phyloP scores from a whole-genome alignment of 1,140 invertebrate genomes.

The Brachystomella parvula region DNA sequence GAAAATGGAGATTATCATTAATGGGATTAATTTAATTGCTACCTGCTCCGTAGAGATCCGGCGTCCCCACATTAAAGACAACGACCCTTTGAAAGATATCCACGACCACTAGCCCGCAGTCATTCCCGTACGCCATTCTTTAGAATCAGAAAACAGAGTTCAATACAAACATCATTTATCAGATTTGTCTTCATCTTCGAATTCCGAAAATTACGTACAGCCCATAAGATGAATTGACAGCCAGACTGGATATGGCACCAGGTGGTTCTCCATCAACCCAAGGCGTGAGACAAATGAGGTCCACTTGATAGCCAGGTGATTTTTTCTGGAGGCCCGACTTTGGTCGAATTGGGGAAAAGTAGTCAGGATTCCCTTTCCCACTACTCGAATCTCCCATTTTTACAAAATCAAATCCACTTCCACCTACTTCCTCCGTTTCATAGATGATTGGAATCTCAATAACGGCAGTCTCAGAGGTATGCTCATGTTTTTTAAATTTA shows the following conservation, averaged over 20 bases:
- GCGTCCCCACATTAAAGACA: constrained; percentile 71
- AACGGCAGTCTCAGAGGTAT: constrained; percentile 71
- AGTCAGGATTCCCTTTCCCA: constrained; percentile 40
- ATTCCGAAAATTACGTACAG: constrained; percentile 89
- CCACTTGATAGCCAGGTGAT: constrained; percentile 85
- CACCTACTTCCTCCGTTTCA: constrained; percentile 59
- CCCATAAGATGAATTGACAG: constrained; percentile 91
- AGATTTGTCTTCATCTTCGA: background rate
- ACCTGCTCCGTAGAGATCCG: constrained; percentile 75
- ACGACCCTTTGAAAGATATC: constrained; percentile 87
- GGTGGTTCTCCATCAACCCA: constrained; percentile 69
- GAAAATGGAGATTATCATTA: constrained; percentile 55
- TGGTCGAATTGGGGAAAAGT: constrained; percentile 58
- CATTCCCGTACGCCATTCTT: constrained; percentile 94
- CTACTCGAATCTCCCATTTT: constrained; percentile 20
- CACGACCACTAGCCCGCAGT: constrained; percentile 85
- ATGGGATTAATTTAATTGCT: background rate
- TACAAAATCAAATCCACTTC: constrained; percentile 31
- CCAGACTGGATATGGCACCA: constrained; percentile 76
- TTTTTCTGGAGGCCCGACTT: constrained; percentile 67
- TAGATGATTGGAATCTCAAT: constrained; percentile 81
- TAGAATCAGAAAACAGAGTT: constrained; percentile 3
- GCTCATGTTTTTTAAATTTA: constrained; percentile 87
- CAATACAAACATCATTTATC: too few relatives aligned
- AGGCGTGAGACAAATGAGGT: constrained; percentile 83